Conservation (phyloP, 2,888 invertebrate genomes). For the Tachina lurida region DNA sequence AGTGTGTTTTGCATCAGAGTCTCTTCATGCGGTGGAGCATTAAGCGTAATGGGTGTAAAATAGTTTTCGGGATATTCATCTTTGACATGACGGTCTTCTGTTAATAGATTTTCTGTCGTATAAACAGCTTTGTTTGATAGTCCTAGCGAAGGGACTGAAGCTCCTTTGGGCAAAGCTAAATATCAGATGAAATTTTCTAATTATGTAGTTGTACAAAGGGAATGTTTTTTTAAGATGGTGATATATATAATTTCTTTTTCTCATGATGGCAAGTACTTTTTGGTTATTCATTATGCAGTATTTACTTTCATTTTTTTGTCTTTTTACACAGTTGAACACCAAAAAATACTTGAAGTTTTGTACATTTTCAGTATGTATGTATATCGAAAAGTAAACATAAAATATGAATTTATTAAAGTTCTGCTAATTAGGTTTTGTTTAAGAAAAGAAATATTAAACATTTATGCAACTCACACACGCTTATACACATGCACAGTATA, state of each 20-base stretch:
- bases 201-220: background rate
- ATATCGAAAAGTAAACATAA: too few species aligned
- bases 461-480: too few species aligned
- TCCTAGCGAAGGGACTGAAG: constrained; percentile 96
- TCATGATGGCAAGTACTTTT: background rate
- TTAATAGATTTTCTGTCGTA: constrained; percentile 82
- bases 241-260: background rate
- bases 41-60: constrained; percentile 84
- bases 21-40: constrained; percentile 93
- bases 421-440: too few species aligned
- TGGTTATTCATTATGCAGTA: too few species aligned
- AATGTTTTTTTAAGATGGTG: background rate
- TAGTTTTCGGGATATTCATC: constrained; percentile 87
- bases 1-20: constrained; percentile 95
- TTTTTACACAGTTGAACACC: too few species aligned
- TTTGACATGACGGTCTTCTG: constrained; percentile 79
- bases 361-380: too few species aligned
- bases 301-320: too few species aligned
- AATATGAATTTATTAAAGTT: too few species aligned
- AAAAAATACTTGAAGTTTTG: too few species aligned
- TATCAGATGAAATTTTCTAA: constrained; percentile 9
- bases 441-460: too few species aligned
- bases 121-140: constrained; percentile 97
- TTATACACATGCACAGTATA: too few species aligned
- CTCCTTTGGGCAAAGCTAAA: constrained; percentile 87